A percentile compares a stretch with the other conserved stretches of the same genome.
phyloP scores from a whole-genome alignment of 1,140 invertebrate genomes.

The Scaptomyza pallida region DNA sequence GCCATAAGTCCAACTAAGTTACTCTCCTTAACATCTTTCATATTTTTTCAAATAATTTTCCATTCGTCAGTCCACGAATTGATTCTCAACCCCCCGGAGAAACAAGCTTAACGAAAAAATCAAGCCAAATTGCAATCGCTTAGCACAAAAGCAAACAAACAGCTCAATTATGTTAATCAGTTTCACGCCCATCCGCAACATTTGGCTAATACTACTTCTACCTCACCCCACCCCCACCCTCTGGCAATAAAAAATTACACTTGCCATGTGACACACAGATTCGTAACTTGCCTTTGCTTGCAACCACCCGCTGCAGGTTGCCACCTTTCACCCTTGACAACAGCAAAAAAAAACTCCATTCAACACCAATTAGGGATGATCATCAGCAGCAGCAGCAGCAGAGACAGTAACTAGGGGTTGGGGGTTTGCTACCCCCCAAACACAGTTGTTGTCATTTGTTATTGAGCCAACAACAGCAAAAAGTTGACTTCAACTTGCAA shows the following conservation, averaged over 20 bases:
- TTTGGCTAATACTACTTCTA: conserved; percentile 46
- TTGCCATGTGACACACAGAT: conserved; percentile 54
- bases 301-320: conserved; percentile 52
- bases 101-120: neutral
- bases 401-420: conserved; percentile 25
- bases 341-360: conserved; percentile 68
- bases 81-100: conserved; percentile 1
- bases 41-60: neutral
- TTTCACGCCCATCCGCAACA: conserved; percentile 65
- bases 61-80: neutral
- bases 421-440: conserved; percentile 66
- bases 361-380: conserved; percentile 83
- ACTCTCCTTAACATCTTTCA: no score
- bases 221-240: no score
- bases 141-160: conserved; percentile 57
- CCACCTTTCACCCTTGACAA: conserved; percentile 67
- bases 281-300: conserved; percentile 15
- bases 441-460: conserved; percentile 66
- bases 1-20: no score
- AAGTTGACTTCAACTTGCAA: conserved; percentile 65
- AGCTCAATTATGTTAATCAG: conserved; percentile 82
- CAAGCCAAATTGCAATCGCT: conserved; percentile 4
- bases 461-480: conserved; percentile 58
- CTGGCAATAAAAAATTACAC: conserved; percentile 47
- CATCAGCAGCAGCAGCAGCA: conserved; percentile 49